Percentiles rank a stretch among this genome's conserved stretches.
Conservation (phyloP, 30 jellyfish, hydroid and myxozoan species). For the Clytia hemisphaerica region DNA sequence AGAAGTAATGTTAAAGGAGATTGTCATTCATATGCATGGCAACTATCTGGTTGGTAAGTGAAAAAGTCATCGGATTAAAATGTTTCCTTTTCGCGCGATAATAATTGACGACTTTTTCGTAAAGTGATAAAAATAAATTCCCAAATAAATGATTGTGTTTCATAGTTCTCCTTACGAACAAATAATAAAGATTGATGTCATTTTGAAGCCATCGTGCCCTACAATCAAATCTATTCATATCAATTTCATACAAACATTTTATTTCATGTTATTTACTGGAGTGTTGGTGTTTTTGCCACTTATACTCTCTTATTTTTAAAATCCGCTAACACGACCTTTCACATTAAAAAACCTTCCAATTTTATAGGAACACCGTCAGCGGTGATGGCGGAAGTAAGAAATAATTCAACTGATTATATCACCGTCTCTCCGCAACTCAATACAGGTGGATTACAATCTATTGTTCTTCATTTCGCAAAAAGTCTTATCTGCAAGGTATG, state of each 20-base stretch:
- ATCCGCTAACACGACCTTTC: no score
- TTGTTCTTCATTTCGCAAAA: slow-evolving; percentile 51
- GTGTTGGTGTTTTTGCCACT: background rate
- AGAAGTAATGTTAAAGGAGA: slow-evolving; percentile 55
- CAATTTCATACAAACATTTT: no score
- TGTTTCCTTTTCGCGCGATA: background rate
- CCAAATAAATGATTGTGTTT: no score
- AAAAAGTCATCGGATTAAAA: background rate
- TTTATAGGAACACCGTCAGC: slow-evolving; percentile 73
- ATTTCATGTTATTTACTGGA: background rate
- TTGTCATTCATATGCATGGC: slow-evolving; percentile 41
- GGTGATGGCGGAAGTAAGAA: slow-evolving; percentile 48
- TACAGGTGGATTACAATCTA: slow-evolving; percentile 53
- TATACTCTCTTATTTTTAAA: background rate
- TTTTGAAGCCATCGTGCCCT: no score
- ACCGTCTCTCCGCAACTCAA: slow-evolving; percentile 51
- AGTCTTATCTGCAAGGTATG: slow-evolving; percentile 63
- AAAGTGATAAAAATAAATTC: no score
- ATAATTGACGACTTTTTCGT: no score
- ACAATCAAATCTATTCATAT: no score
- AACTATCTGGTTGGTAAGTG: slow-evolving; percentile 6
- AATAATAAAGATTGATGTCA: no score
- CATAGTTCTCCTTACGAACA: no score
- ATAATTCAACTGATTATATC: slow-evolving; percentile 34
- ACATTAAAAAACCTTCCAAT: no score